phyloP scores from a whole-genome alignment of 2,888 invertebrate genomes.

The Ectropis crepuscularia region DNA sequence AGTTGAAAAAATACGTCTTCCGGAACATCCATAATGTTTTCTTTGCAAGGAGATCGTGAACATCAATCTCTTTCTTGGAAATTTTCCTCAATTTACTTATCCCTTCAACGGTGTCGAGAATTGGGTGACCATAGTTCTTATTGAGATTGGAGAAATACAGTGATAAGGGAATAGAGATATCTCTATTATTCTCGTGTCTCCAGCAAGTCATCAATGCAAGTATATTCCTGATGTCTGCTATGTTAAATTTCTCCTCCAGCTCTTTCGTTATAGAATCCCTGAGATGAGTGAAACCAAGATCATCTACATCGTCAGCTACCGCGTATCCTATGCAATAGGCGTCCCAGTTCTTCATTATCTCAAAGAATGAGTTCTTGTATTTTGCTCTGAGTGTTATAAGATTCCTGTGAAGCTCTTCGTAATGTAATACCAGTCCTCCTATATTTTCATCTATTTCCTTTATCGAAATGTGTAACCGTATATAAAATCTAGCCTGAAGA shows the following conservation, averaged over 20 bases:
- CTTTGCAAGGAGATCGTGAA: no score
- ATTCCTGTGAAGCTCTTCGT: background rate
- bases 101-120: background rate
- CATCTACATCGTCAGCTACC: no score
- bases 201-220: background rate
- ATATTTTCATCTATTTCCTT: no score
- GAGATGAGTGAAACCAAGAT: background rate
- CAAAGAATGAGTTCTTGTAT: no score
- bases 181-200: background rate
- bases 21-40: no score
- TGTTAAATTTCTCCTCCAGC: background rate
- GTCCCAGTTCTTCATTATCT: no score
- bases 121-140: constrained; percentile 9
- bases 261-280: background rate
- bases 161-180: background rate
- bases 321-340: no score
- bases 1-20: no score
- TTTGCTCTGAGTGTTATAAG: no score
- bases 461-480: background rate
- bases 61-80: no score
- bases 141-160: constrained; percentile 2
- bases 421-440: background rate
- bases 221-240: background rate
- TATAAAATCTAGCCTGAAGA: no score
- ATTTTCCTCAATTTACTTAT: background rate